Conservation (phyloP, 2,888 invertebrate species). For the Bembecia ichneumoniformis region DNA sequence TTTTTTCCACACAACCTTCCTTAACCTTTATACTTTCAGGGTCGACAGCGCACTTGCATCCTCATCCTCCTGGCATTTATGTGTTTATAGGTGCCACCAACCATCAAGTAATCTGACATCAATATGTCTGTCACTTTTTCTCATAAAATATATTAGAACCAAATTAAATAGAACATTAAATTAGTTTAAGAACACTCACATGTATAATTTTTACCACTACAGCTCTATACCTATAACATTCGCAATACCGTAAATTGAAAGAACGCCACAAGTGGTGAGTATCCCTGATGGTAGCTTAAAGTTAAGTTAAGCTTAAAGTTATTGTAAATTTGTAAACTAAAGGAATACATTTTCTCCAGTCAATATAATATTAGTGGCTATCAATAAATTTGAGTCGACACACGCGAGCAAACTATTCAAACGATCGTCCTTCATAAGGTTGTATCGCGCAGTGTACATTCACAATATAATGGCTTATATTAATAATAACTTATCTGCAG, state of each 20-base stretch:
- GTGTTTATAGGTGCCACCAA: too few species aligned
- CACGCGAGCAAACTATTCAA: constrained; percentile 14
- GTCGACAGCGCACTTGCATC: too few species aligned
- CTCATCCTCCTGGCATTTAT: too few species aligned
- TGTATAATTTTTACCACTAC: too few species aligned
- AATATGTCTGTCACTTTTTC: too few species aligned
- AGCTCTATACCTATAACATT: neutral
- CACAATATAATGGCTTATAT: constrained; percentile 22
- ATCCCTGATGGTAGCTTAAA: neutral
- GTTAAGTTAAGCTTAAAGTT: neutral
- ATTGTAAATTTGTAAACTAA: neutral
- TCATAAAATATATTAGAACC: too few species aligned
- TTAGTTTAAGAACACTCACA: too few species aligned
- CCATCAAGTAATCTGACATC: too few species aligned
- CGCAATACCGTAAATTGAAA: neutral
- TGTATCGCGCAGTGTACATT: constrained; percentile 33
- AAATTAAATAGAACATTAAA: too few species aligned
- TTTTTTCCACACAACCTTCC: too few species aligned
- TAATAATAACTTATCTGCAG: neutral
- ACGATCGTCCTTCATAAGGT: constrained; percentile 36
- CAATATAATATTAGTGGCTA: neutral
- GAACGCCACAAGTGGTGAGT: neutral
- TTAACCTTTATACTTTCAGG: too few species aligned
- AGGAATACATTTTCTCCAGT: neutral
- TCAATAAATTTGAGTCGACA: neutral